These are phyloP conservation scores for Diabrotica virgifera DNA, from an alignment of 1,140 invertebrate species.

Conservation along the genomic window DNA sequence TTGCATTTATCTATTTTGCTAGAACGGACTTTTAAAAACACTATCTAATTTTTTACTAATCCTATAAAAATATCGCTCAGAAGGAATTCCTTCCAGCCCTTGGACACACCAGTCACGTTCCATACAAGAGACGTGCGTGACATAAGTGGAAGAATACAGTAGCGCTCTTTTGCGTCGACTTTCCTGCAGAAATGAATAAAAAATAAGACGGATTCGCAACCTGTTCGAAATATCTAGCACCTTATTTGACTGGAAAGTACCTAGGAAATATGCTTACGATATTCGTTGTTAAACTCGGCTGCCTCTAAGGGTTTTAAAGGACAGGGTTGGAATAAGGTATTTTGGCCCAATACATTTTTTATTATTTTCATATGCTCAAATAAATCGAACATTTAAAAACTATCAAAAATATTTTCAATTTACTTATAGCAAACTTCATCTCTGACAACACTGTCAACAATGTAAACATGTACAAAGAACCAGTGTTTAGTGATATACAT, in stretches of 20 bases:
- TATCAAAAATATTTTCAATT: too few relatives aligned
- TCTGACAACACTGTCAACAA: too few relatives aligned
- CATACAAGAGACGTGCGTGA: slow-evolving; percentile 1
- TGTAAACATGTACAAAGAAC: too few relatives aligned
- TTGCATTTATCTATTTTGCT: too few relatives aligned
- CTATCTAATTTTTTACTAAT: too few relatives aligned
- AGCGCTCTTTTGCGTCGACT: not conserved
- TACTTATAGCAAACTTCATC: too few relatives aligned
- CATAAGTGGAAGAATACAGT: not conserved
- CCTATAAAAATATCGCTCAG: too few relatives aligned
- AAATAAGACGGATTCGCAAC: slow-evolving; percentile 2
- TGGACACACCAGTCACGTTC: not conserved
- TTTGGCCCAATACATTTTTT: too few relatives aligned
- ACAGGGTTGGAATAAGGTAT: not conserved
- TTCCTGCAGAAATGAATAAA: not conserved
- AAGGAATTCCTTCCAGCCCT: not conserved
- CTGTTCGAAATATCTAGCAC: not conserved
- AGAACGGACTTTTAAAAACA: too few relatives aligned
- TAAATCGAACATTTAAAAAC: too few relatives aligned
- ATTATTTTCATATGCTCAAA: too few relatives aligned
- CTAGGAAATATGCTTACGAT: not conserved
- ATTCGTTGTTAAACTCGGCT: not conserved
- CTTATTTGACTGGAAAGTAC: not conserved
- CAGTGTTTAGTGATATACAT: too few relatives aligned
- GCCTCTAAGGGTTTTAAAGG: not conserved